Evolutionary conservation across 2,113 vertebrate genomes (phyloP), one percentile per base, ranked within the genome.

Genomic region (Propithecus coquereli): DNA sequence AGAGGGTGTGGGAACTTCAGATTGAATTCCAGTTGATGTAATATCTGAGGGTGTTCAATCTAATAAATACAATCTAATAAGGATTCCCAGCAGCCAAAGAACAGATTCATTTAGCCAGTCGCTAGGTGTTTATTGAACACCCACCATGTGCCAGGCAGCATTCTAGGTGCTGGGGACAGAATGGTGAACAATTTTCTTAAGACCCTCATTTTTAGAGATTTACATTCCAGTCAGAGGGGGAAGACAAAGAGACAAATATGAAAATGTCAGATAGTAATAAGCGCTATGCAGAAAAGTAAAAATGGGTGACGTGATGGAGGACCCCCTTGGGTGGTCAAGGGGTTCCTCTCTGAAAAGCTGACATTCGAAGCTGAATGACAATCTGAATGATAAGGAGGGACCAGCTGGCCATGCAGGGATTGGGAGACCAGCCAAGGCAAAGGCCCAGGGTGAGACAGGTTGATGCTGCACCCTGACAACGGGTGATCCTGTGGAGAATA

Each of bases 301-400:
- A 63, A n/a, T 16, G 34, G 45, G 17, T 16, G 37, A 40, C 27
- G 9, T 57, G 32, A 59, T 22, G 70, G 66, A 70, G 17, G 50
- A 52, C 50, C 50, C 50, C 50, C 50, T 52, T 54, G 59, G 85
- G 23, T 85, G 50, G 25, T 57, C 92, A 45, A 77, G 61, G 14
- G 43, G 12, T 34, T 91, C 52, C n/a, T 85, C 32, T 89, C 66
- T 77, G 76, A 61, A 96, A 76, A 81, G 77, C 71, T 94, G 94
- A 27, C 73, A 73, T 70, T 22, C 50, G 79, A 94, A 93, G 65
- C 25, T 59, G 17, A 73, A 12, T 52, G 20, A 68, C 18, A 77
- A 73, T 65, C 59, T 66, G 45, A 87, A 90, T 27, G 59, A 50
- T 43, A 92, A 77, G 25, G 34, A 90, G 8, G 57, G 50, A 90